Evolutionary conservation across 2,888 invertebrate species (phyloP).

Genomic region (Mylabris sibirica): DNA sequence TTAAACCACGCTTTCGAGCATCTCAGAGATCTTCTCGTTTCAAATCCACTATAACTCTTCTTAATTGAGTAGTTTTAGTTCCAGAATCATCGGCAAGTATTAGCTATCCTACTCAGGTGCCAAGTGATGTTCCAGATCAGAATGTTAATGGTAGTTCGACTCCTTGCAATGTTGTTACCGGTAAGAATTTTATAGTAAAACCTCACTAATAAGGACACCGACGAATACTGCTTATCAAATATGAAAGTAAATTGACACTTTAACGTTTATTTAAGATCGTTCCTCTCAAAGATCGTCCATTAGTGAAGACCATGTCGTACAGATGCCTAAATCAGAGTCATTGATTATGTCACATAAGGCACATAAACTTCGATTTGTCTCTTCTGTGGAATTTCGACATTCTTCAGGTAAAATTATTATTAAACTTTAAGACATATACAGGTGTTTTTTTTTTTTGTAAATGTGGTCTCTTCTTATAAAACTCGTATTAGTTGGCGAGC

Average conservation of each 20-base stretch:
- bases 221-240: too few relatives aligned
- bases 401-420: constrained; percentile 70
- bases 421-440: too few relatives aligned
- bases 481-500: too few relatives aligned
- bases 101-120: constrained; percentile 57
- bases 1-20: too few relatives aligned
- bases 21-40: too few relatives aligned
- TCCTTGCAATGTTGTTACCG: constrained; percentile 43
- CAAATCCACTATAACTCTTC: too few relatives aligned
- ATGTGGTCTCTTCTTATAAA: too few relatives aligned
- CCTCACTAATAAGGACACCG: too few relatives aligned
- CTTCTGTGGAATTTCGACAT: constrained; percentile 82
- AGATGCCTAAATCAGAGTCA: constrained; percentile 58
- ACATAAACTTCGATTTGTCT: constrained; percentile 81
- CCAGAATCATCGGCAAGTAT: constrained; percentile 57
- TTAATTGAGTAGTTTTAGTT: constrained; percentile 18
- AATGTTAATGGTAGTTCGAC: constrained; percentile 44
- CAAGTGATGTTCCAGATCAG: constrained; percentile 52
- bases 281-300: constrained; percentile 66
- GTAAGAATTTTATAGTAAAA: constrained; percentile 27
- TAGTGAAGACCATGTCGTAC: constrained; percentile 64
- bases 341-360: constrained; percentile 62
- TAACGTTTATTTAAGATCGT: constrained; percentile 61
- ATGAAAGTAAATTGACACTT: too few relatives aligned
- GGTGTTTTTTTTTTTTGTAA: too few relatives aligned